Conservation (phyloP, 2,888 invertebrate species). For the Xestobium rufovillosum region DNA sequence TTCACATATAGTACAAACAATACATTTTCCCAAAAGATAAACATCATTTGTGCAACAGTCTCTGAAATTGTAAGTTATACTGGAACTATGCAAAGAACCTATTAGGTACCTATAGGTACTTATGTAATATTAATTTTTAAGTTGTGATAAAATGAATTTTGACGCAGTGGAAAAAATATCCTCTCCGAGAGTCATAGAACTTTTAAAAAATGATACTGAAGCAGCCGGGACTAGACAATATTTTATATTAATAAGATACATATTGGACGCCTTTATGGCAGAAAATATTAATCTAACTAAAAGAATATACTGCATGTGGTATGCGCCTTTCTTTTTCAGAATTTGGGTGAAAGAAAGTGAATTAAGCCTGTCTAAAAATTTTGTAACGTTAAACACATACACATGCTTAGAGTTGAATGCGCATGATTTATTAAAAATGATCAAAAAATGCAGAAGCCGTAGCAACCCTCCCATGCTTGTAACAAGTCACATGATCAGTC, state of each 20-base stretch:
- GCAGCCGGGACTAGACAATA: conserved; percentile 8
- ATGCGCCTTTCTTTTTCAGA: conserved; percentile 13
- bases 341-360: conserved; percentile 11
- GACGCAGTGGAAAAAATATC: conserved; percentile 13
- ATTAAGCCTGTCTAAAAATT: conserved; percentile 12
- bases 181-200: conserved; percentile 2
- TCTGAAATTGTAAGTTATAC: too few species aligned
- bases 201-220: conserved; percentile 10
- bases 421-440: conserved; percentile 10
- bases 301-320: conserved; percentile 15
- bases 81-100: too few species aligned
- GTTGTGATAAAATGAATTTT: too few species aligned
- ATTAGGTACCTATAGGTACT: too few species aligned
- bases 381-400: conserved; percentile 13
- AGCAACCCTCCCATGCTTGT: conserved; percentile 9
- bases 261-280: conserved; percentile 11
- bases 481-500: conserved; percentile 16
- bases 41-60: conserved; percentile 11
- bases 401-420: conserved; percentile 15
- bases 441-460: conserved; percentile 8
- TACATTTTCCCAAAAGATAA: conserved; percentile 12
- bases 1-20: conserved; percentile 11
- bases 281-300: conserved; percentile 8
- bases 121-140: too few species aligned
- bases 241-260: conserved; percentile 11